Conservation (phyloP, 2,888 invertebrate genomes). For the Rhagonycha lutea region DNA sequence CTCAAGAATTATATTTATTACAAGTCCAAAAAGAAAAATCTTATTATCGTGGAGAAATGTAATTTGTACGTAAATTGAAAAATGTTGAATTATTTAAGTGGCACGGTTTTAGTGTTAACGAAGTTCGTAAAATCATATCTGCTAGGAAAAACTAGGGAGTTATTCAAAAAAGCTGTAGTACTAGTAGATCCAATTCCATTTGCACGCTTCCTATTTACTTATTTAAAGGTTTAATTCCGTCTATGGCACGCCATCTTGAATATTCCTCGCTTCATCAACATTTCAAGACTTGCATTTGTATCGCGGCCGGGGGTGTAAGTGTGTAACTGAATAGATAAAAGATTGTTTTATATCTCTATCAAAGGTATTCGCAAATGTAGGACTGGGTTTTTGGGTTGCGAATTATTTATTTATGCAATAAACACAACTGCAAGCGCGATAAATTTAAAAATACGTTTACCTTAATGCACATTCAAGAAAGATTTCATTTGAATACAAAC, state of each 20-base stretch:
- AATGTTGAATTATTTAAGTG: background rate
- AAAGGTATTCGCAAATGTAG: background rate
- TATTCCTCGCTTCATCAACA: constrained; percentile 45
- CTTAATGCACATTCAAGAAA: background rate
- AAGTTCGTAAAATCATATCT: background rate
- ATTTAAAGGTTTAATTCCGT: constrained; percentile 48
- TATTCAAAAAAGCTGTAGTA: constrained; percentile 10
- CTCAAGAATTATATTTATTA: background rate
- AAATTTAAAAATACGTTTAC: background rate
- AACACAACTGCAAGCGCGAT: background rate
- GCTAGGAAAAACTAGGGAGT: constrained; percentile 7
- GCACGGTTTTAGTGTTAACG: background rate
- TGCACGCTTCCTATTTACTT: constrained; percentile 40
- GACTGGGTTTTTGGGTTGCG: background rate
- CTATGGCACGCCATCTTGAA: constrained; percentile 42
- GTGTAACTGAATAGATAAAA: constrained; percentile 31
- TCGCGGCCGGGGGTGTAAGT: constrained; percentile 29
- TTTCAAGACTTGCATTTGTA: constrained; percentile 40
- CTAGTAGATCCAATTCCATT: constrained; percentile 34
- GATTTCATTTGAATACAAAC: background rate
- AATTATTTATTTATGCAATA: background rate
- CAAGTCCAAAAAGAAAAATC: background rate
- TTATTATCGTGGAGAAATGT: background rate
- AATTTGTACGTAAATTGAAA: background rate
- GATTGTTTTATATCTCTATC: constrained; percentile 13